Evolutionary conservation across 1,140 invertebrate species (phyloP).

Genomic region (Pseudomyrmex concolor): DNA sequence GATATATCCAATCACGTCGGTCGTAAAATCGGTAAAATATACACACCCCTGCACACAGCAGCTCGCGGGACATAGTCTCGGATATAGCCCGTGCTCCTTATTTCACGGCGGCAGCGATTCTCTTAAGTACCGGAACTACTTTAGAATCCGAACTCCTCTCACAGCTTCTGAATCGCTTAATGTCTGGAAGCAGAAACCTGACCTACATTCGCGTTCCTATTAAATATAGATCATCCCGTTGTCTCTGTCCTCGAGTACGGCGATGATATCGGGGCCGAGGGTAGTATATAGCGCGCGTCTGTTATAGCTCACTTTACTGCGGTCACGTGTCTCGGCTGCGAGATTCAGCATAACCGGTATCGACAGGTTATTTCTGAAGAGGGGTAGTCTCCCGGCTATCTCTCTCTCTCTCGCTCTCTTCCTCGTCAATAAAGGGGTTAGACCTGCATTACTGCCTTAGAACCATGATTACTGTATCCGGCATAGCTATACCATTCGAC

Average conservation of each 20-base stretch:
- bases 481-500: constrained; percentile 62
- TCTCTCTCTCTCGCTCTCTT: background rate
- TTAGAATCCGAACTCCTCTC: constrained; percentile 61
- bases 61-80: background rate
- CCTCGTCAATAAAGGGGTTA: constrained; percentile 63
- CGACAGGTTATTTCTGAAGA: constrained; percentile 64
- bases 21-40: constrained; percentile 27
- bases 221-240: constrained; percentile 60
- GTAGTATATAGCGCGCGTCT: constrained; percentile 42
- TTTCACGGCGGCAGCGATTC: constrained; percentile 57
- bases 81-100: constrained; percentile 10
- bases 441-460: constrained; percentile 59
- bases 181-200: constrained; percentile 66
- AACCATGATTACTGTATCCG: constrained; percentile 66
- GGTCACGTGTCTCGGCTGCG: constrained; percentile 50
- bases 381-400: constrained; percentile 38
- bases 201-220: constrained; percentile 64
- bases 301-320: constrained; percentile 64
- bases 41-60: background rate
- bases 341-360: constrained; percentile 63
- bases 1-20: constrained; percentile 8
- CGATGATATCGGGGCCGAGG: constrained; percentile 21
- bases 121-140: constrained; percentile 67
- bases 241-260: constrained; percentile 18
- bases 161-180: constrained; percentile 68